These are phyloP conservation scores for Premnoplex brunnescens DNA, from an alignment of 2,797 vertebrate species.

Conservation along the genomic window DNA sequence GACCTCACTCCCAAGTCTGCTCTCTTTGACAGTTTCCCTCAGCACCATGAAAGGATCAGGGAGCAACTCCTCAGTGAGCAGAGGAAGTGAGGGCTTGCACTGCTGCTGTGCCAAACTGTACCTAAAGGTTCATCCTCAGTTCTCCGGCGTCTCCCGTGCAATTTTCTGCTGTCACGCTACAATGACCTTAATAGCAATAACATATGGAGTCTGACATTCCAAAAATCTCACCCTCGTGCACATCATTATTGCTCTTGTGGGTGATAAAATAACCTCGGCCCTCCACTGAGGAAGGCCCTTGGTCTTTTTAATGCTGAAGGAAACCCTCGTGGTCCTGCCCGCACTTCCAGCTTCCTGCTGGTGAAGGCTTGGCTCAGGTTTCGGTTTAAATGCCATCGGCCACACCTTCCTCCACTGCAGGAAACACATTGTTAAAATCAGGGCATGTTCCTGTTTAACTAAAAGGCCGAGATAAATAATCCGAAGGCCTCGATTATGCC, in stretches of 20 bases:
- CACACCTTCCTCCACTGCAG: slow-evolving; percentile 64
- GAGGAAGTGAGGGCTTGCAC: neutral
- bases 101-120: neutral
- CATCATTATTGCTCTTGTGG: neutral
- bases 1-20: neutral
- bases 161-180: neutral
- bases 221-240: neutral
- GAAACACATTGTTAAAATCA: slow-evolving; percentile 73
- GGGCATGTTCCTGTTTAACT: slow-evolving; percentile 74
- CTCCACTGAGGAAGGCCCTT: neutral
- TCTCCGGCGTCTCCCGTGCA: fast-evolving
- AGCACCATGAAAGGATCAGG: neutral
- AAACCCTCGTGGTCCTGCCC: slow-evolving; percentile 14
- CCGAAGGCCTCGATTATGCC: slow-evolving; percentile 58
- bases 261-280: neutral
- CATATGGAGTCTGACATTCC: fast-evolving
- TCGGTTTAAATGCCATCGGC: slow-evolving; percentile 53
- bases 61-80: neutral
- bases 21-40: neutral
- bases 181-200: neutral
- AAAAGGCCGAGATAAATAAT: slow-evolving; percentile 72
- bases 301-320: neutral
- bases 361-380: slow-evolving; percentile 34
- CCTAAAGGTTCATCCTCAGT: neutral
- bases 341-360: neutral